Evolutionary conservation across 2,113 vertebrate genomes (phyloP), one percentile per base, ranked within the genome.

Genomic region (Poeciliopsis retropinna): DNA sequence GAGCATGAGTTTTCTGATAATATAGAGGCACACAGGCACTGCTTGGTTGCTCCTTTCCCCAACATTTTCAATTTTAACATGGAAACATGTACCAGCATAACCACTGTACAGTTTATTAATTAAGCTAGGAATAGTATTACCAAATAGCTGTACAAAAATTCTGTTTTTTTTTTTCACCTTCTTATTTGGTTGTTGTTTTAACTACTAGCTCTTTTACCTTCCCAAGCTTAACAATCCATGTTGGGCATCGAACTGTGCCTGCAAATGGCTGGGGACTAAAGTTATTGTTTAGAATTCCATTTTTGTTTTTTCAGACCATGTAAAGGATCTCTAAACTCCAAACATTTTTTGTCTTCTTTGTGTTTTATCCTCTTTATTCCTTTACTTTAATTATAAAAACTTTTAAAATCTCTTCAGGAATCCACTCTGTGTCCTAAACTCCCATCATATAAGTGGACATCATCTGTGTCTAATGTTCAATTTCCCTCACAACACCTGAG

Each of bases 1-100:
- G 22, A 32, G 31, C 65, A 27, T 1, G 30, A 12, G n/a, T 63
- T 67, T 28, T 75, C 32, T 63, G 44, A 79, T 73, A 67, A 78
- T 67, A 17, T 31, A 69, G 60, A 17, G 62, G 62, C 22, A 54
- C 47, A 37, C 19, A 54, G 5, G 2, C 22, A 25, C 2, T 25
- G 17, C 22, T 54, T 25, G 3, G 25, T 57, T n/a, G 22, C 22
- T 57, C 22, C 51, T 57, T 25, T n/a, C 8, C 51, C 22, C 51
- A n/a, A 17, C 22, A n/a, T n/a, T 57, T n/a, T 10, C 25, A 57
- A 25, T n/a, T 57, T n/a, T 25, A 3, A 11, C 22, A 25, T 54
- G 19, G 4, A 47, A 19, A 47, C 14, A 19, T 8, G 51, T 54
- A 2, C 3, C 51, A 57, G 25, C 51, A 57, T 57, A 57, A 57